Evolutionary conservation across 2,888 invertebrate genomes (phyloP).

Genomic region (Drosophila dives): DNA sequence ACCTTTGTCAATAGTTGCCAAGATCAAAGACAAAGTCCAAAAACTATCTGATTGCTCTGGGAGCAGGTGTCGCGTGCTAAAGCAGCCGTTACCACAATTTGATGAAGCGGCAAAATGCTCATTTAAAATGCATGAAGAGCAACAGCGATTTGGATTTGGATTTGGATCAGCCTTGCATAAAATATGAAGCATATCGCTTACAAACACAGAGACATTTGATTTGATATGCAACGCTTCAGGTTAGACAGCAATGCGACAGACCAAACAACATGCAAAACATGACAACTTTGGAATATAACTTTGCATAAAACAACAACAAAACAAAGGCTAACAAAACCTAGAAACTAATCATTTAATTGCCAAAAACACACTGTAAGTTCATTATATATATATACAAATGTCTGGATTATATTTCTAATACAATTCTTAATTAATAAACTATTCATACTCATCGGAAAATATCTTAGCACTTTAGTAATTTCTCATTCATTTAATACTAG

Average conservation of each 20-base stretch:
- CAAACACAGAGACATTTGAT: constrained; percentile 13
- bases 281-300: background rate
- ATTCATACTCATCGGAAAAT: background rate
- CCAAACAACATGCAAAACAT: background rate
- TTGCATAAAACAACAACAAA: background rate
- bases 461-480: background rate
- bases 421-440: background rate
- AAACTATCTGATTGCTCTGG: constrained; percentile 46
- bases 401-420: background rate
- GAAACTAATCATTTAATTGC: constrained; percentile 4
- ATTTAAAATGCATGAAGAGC: constrained; percentile 41
- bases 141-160: constrained; percentile 1
- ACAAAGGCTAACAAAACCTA: background rate
- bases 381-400: background rate
- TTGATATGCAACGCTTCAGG: constrained; percentile 25
- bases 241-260: background rate
- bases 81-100: constrained; percentile 15
- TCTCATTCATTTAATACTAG: background rate
- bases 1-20: constrained; percentile 69
- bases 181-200: constrained; percentile 13
- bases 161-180: constrained; percentile 12
- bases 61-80: constrained; percentile 39
- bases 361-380: background rate
- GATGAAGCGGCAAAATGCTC: constrained; percentile 40
- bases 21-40: constrained; percentile 66